A percentile compares a stretch with the other conserved stretches of the same genome.
These are phyloP conservation scores for Ophiodon elongatus DNA, from an alignment of 2,113 vertebrate genomes.

Conservation along the genomic window DNA sequence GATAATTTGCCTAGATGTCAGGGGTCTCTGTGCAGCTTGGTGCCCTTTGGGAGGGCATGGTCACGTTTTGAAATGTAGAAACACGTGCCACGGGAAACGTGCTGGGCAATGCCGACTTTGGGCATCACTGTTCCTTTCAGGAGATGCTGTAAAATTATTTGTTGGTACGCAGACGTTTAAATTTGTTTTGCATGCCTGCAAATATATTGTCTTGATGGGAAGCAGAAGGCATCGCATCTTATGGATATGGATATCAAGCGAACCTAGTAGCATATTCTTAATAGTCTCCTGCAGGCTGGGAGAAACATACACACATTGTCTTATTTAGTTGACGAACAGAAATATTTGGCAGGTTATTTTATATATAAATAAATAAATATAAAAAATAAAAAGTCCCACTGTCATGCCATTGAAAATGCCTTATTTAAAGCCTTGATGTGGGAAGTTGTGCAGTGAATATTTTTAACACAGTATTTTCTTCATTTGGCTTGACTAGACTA, in stretches of 20 bases:
- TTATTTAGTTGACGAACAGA: background rate
- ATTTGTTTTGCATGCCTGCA: constrained; percentile 48
- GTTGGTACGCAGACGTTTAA: background rate
- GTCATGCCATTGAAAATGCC: constrained; percentile 57
- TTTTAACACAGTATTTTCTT: constrained; percentile 9
- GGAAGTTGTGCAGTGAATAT: constrained; percentile 43
- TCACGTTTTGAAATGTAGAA: constrained; percentile 71
- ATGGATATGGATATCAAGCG: background rate
- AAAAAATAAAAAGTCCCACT: constrained; percentile 39
- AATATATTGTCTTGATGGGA: constrained; percentile 10
- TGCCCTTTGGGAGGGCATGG: constrained; percentile 72
- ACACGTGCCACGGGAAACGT: constrained; percentile 74
- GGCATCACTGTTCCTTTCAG: constrained; percentile 48
- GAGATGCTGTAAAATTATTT: constrained; percentile 23
- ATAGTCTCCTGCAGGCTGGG: constrained; percentile 16
- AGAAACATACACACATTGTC: background rate
- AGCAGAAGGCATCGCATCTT: constrained; percentile 30
- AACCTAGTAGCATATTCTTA: constrained; percentile 16
- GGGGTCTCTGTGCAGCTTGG: constrained; percentile 53
- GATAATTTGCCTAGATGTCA: constrained; percentile 57
- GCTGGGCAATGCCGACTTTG: constrained; percentile 36
- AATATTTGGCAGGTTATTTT: constrained; percentile 2
- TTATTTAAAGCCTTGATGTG: constrained; percentile 58
- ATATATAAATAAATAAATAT: constrained; percentile 1
- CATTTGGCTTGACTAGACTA: constrained; percentile 16